Base-by-base conservation (phyloP, 2,888 invertebrate species). In the Tinea semifulvella region DNA sequence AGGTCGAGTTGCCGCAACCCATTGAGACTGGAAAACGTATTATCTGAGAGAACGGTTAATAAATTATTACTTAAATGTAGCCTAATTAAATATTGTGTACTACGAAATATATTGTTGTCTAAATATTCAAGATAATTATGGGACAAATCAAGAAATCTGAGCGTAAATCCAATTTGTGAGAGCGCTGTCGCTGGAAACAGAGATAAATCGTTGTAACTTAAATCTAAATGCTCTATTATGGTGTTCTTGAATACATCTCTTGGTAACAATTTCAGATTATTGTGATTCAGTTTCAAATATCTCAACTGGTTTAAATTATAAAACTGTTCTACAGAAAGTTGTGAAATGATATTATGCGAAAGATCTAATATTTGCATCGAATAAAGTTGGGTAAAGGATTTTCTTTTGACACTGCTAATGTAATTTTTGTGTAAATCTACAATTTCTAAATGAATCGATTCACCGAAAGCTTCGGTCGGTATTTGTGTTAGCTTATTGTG, bases 91-190 rank as follows among this genome's bases (percentile, higher is more conserved):
- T 89, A 90, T 44, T 92, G 90, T 20, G 90, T 91, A 56, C 90
- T 89, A 31, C 92, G 88, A 61, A 94, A 94, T 73, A 93, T 92
- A 49, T 91, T 92, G 53, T 91, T 90, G 66, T 95, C 94, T 53
- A 95, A 82, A 63, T 92, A 93, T 63, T 94, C 94, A 50, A 96
- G 84, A 51, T 85, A 87, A 65, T 95, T 95, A 51, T 86, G 83
- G 0, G 90, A 87, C 60, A 95, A 81, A 59, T 92, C 90, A 47
- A 95, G 84, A 61, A 88, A 87, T 43, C 92, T 81, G 48, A 94
- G 68, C 1, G 92, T 92, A 56, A 89, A 87, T 3, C 92, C 92
- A 16, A 93, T 86, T 64, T 91, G 91, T 0, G 88, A 85, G 48
- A 94, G 84, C 14, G 91, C 89, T 17, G 87, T 84, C 20, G 89